Percentiles rank a stretch among this genome's conserved stretches.
Conservation (phyloP, 2,113 vertebrate genomes). For the Trogon surrucura region DNA sequence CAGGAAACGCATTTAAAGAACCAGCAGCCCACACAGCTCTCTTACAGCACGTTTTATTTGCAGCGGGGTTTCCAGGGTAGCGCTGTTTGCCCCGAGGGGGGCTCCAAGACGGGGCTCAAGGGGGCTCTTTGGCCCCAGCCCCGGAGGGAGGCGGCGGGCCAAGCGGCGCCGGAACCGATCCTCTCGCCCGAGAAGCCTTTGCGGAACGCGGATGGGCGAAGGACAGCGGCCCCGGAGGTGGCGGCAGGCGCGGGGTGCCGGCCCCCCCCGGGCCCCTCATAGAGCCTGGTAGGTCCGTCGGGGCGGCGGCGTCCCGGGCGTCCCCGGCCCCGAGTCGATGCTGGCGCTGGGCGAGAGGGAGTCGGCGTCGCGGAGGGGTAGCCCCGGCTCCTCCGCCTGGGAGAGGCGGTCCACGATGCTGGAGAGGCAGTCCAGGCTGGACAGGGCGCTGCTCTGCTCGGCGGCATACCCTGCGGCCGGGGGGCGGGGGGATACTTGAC, state of each 20-base stretch:
- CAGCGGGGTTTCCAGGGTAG: slow-evolving; percentile 49
- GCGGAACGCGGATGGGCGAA: not conserved
- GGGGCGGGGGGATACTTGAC: not conserved
- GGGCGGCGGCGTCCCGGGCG: slow-evolving; percentile 80
- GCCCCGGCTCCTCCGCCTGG: slow-evolving; percentile 74
- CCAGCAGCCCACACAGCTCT: slow-evolving; percentile 16
- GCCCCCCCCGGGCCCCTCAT: slow-evolving; percentile 66
- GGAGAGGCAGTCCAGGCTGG: slow-evolving; percentile 94
- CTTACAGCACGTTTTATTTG: slow-evolving; percentile 71
- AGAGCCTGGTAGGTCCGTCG: slow-evolving; percentile 92
- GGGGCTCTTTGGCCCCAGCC: not conserved
- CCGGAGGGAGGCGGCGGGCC: not conserved
- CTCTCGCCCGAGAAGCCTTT: not conserved
- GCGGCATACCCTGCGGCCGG: slow-evolving; percentile 67
- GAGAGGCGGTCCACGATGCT: slow-evolving; percentile 96
- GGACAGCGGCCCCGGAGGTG: not conserved
- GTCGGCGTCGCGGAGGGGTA: slow-evolving; percentile 70
- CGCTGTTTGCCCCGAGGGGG: not conserved
- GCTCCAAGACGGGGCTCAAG: not conserved
- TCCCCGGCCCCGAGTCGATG: slow-evolving; percentile 84
- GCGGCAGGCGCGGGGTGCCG: not conserved
- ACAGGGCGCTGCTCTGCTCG: slow-evolving; percentile 79
- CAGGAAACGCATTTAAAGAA: slow-evolving; percentile 1
- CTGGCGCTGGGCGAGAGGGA: slow-evolving; percentile 80
- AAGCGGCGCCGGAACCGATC: not conserved